Evolutionary conservation across 2,113 vertebrate species (phyloP).

Genomic region (Tenebrosternarchus preto): DNA sequence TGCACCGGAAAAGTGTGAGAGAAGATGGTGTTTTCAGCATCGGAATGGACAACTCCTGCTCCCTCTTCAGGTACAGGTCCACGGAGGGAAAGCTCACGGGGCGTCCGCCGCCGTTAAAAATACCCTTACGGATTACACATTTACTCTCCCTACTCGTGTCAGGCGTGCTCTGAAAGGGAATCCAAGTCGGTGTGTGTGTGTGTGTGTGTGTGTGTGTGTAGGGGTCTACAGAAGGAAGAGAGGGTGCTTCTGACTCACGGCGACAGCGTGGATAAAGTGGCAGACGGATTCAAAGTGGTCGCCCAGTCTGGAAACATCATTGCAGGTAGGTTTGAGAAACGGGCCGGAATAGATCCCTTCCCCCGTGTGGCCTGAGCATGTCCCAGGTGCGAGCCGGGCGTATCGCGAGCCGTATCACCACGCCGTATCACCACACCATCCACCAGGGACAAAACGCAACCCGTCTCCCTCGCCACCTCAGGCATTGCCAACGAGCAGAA

Average conservation of each 20-base stretch:
- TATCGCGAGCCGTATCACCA: no score
- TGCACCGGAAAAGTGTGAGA: slow-evolving; percentile 92
- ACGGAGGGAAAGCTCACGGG: no score
- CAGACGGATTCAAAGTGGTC: slow-evolving; percentile 97
- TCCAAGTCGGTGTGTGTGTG: no score
- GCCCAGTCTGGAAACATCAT: slow-evolving; percentile 95
- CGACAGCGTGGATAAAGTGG: slow-evolving; percentile 98
- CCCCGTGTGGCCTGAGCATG: no score
- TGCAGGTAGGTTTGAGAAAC: slow-evolving; percentile 80
- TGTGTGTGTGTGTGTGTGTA: slow-evolving; percentile 59
- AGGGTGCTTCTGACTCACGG: slow-evolving; percentile 94
- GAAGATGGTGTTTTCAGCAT: slow-evolving; percentile 96
- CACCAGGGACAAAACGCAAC: no score
- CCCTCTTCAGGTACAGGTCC: slow-evolving; percentile 86
- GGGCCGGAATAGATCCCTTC: no score
- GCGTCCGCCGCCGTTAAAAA: no score
- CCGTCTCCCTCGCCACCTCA: slow-evolving; percentile 50
- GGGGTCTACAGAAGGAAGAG: slow-evolving; percentile 97
- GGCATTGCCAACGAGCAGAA: slow-evolving; percentile 97
- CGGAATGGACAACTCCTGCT: slow-evolving; percentile 91
- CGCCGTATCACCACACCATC: no score
- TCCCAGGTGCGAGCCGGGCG: no score
- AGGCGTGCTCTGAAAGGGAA: no score
- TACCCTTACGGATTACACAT: no score
- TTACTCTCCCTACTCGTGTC: no score